Evolutionary conservation across 2,888 invertebrate genomes (phyloP), one percentile per base, ranked within the genome.

Genomic region (Limenitis arthemis): DNA sequence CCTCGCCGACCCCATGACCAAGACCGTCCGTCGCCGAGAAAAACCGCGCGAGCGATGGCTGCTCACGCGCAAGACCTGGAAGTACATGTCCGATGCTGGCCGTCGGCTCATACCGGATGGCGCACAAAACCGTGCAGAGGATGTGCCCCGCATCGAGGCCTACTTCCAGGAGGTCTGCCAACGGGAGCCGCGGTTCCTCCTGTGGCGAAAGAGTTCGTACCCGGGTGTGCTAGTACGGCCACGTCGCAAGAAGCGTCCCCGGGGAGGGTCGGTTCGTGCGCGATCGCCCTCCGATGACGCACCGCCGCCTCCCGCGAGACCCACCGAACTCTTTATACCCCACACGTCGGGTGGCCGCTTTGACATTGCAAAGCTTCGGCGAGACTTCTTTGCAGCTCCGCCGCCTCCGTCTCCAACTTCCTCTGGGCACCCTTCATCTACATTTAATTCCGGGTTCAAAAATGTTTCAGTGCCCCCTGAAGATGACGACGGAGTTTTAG

Each of bases 71-170:
- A 95, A 96, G 81, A 95, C 95, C 44, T 95, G 95, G 95, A 88
- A 94, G 65, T 95, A 95, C 77, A 96, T 96, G 95, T 91, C 94
- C n/a, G 95, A 95, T 65, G 94, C 95, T 32, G 95, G 95, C 41
- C 90, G 94, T 54, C 92, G 93, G 69, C 87, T 96, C 47, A 91
- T 95, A 52, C 95, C 95, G n/a, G 95, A 95, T 47, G 93, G 93
- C 20, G 88, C 89, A 5, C 89, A 90, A 68, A 92, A 93, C 73
- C 88, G 91, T 5, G 77, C 88, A 1, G 94, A 95, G 69, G 94
- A 94, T 68, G 87, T 95, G 54, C 92, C 93, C 4, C 91, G 91
- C 61, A 91, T 95, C 62, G 95, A 95, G 71, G 91, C 93, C 29
- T 92, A 94, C 72, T 96, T 95, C 73, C 94, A 95, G 69, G 91